Evolutionary conservation across 2,797 vertebrate genomes (phyloP).

Genomic region (Ptychadena robeensis): DNA sequence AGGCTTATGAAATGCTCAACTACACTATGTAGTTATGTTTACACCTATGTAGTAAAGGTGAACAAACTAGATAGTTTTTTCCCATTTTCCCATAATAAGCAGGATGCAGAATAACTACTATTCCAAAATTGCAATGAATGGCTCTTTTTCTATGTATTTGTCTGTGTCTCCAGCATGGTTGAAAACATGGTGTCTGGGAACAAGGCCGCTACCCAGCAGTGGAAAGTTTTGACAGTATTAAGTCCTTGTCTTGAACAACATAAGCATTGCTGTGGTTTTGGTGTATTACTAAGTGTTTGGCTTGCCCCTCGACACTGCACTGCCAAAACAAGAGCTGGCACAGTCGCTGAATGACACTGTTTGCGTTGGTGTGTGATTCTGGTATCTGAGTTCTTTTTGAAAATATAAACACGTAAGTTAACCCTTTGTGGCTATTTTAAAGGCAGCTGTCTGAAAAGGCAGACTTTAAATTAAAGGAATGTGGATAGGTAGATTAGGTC

Average conservation of each 20-base stretch:
- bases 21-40: too few relatives aligned
- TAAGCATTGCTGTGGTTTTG: constrained; percentile 30
- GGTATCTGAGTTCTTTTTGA: constrained; percentile 13
- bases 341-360: constrained; percentile 18
- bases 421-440: background rate
- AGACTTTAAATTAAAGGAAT: too few relatives aligned
- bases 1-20: too few relatives aligned
- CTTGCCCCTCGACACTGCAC: constrained; percentile 15
- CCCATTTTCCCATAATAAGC: too few relatives aligned
- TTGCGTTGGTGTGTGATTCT: constrained; percentile 37
- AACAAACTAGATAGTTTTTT: too few relatives aligned
- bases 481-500: too few relatives aligned
- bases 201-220: background rate
- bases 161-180: background rate
- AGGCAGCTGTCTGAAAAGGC: background rate
- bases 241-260: constrained; percentile 14
- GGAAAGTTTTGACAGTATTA: constrained; percentile 40
- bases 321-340: constrained; percentile 45
- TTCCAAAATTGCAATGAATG: too few relatives aligned
- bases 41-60: too few relatives aligned
- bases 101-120: too few relatives aligned
- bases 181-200: constrained; percentile 14
- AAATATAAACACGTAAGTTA: constrained; percentile 22
- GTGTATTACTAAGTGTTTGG: constrained; percentile 28
- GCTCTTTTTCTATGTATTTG: background rate